Evolutionary conservation across 2,888 invertebrate species (phyloP).

Genomic region (Mesopsocus fuscifrons): DNA sequence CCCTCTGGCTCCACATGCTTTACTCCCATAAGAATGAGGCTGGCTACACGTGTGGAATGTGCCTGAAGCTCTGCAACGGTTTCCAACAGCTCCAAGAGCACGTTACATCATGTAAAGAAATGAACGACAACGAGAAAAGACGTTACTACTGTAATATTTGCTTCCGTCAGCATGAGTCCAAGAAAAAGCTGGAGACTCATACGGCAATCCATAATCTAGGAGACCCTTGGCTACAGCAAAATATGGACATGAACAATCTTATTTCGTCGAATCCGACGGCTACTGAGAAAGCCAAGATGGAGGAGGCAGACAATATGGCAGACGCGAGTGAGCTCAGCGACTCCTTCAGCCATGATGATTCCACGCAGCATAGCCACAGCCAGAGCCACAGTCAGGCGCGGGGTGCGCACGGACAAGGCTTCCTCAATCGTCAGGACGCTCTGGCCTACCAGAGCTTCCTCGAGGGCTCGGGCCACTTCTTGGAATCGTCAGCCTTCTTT

Average conservation of each 20-base stretch:
- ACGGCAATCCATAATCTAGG: conserved; percentile 33
- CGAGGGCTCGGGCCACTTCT: conserved; percentile 5
- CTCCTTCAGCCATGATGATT: background rate
- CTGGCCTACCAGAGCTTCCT: conserved; percentile 6
- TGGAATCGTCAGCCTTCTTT: conserved; percentile 2
- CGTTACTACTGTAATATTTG: conserved; percentile 26
- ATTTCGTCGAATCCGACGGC: conserved; percentile 7
- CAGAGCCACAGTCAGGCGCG: background rate
- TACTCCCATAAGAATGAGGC: conserved; percentile 32
- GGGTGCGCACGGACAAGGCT: background rate
- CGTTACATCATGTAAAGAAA: conserved; percentile 26
- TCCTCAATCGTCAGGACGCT: background rate
- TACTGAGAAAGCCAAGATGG: conserved; percentile 3
- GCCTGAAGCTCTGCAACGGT: conserved; percentile 30
- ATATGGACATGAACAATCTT: conserved; percentile 6
- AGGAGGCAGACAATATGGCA: background rate
- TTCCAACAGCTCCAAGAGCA: conserved; percentile 30
- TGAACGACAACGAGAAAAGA: conserved; percentile 18
- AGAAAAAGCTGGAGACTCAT: conserved; percentile 31
- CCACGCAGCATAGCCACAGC: background rate
- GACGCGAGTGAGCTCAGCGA: conserved; percentile 3
- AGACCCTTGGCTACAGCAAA: conserved; percentile 19
- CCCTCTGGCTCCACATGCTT: conserved; percentile 33
- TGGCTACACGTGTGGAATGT: conserved; percentile 34
- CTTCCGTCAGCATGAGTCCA: conserved; percentile 33